A percentile compares a stretch with the other conserved stretches of the same genome.
These are phyloP conservation scores for Halocaridina rubra DNA, from an alignment of 2,888 invertebrate genomes.

Conservation along the genomic window DNA sequence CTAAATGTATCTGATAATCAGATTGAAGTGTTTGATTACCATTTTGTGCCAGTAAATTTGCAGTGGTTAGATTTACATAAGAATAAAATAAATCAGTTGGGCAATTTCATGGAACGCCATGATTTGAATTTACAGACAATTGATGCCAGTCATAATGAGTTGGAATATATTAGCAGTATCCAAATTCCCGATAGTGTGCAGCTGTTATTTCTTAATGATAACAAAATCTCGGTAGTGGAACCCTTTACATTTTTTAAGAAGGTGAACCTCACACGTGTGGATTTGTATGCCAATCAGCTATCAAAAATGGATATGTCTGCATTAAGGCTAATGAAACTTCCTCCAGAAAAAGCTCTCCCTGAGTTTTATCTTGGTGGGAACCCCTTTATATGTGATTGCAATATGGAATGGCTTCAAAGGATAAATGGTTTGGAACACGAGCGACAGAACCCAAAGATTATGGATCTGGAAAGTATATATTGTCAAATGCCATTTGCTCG, in stretches of 20 bases:
- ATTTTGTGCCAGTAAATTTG: conserved; percentile 85
- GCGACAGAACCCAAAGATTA: conserved; percentile 82
- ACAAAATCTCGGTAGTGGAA: conserved; percentile 83
- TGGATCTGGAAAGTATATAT: conserved; percentile 85
- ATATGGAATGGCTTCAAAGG: conserved; percentile 90
- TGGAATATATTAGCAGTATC: conserved; percentile 84
- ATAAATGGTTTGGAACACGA: conserved; percentile 85
- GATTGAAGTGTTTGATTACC: conserved; percentile 86
- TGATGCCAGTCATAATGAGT: conserved; percentile 84
- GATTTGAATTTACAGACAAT: conserved; percentile 76
- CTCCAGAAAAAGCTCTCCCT: conserved; percentile 78
- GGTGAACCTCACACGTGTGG: conserved; percentile 84
- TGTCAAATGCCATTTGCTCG: conserved; percentile 84
- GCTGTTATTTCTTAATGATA: conserved; percentile 82
- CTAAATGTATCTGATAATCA: conserved; percentile 88
- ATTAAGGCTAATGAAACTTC: conserved; percentile 75
- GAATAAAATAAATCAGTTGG: conserved; percentile 84
- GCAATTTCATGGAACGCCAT: conserved; percentile 87
- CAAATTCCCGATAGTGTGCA: conserved; percentile 86
- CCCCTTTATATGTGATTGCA: conserved; percentile 88
- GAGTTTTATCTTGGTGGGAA: conserved; percentile 88
- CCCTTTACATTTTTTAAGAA: conserved; percentile 90
- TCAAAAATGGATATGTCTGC: conserved; percentile 70
- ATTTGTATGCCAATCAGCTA: conserved; percentile 84
- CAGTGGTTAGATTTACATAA: conserved; percentile 88